A percentile compares a stretch with the other conserved stretches of the same genome.
phyloP scores from a whole-genome alignment of 1,140 invertebrate genomes.

The Arion vulgaris region DNA sequence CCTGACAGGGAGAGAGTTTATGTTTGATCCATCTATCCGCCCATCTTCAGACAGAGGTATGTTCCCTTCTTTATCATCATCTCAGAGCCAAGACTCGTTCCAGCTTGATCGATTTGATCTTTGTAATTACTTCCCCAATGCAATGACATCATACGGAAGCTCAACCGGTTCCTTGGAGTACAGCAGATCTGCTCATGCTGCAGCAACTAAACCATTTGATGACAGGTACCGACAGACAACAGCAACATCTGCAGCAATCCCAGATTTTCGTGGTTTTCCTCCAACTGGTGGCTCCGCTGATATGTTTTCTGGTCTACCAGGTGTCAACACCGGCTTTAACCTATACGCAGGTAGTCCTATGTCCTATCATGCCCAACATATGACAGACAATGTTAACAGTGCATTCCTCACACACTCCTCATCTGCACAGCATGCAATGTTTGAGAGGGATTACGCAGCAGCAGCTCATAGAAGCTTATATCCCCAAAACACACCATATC shows the following conservation, averaged over 20 bases:
- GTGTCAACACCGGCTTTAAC: constrained; percentile 65
- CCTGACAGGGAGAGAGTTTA: constrained; percentile 63
- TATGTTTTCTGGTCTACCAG: constrained; percentile 61
- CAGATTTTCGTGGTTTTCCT: constrained; percentile 64
- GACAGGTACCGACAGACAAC: constrained; percentile 64
- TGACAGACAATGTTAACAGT: constrained; percentile 64
- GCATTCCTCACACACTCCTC: constrained; percentile 63
- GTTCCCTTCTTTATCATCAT: constrained; percentile 60
- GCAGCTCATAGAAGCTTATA: constrained; percentile 59
- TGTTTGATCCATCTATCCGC: constrained; percentile 66
- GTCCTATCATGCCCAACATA: constrained; percentile 63
- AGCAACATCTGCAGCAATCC: constrained; percentile 53
- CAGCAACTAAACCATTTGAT: constrained; percentile 64
- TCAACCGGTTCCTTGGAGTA: constrained; percentile 60
- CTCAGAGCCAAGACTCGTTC: constrained; percentile 58
- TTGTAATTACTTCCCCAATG: constrained; percentile 58
- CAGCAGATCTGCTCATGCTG: constrained; percentile 53
- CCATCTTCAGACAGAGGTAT: constrained; percentile 60
- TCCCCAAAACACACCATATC: constrained; percentile 60
- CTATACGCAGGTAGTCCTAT: constrained; percentile 59
- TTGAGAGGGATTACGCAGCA: constrained; percentile 60
- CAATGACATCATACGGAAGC: constrained; percentile 62
- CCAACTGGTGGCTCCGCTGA: constrained; percentile 58
- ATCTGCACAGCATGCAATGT: constrained; percentile 64
- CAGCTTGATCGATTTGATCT: constrained; percentile 64